Evolutionary conservation across 2,888 invertebrate genomes (phyloP), one percentile per base, ranked within the genome.

Genomic region (Pterobdella sp.): DNA sequence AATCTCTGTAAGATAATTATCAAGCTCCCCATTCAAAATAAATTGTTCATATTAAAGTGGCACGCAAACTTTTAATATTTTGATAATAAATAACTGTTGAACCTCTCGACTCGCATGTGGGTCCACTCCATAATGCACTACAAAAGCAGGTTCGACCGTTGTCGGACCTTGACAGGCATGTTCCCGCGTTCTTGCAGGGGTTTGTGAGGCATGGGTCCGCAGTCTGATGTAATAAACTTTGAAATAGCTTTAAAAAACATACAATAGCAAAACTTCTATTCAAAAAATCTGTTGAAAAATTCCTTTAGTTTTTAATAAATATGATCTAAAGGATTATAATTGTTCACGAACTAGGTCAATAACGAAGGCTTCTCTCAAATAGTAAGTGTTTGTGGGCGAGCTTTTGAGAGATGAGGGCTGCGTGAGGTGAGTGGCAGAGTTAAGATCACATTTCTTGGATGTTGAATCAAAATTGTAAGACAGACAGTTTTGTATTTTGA

Each of bases 161-260:
- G 70, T 37, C 52, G 14, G 52, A 65, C n/a, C 42, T 68, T 32
- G 72, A 66, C 35, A 81, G 73, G 75, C 82, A 82, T 29, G 78
- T 77, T 0, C 81, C 81, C 26, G 75, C 77, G 70, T 80, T 79
- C 63, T 76, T 70, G 76, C 82, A 82, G 0, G 81, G 80, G 49
- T 79, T 77, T 2, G 68, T 74, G 7, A 77, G 77, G 72, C 82
- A 82, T 10, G 79, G 80, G 4, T 81, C 81, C 18, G 70, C 70
- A 14, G n/a, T 34, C 3, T 70, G 26, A n/a, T 26, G 42, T 1
- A 32, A 1, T 18, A 26, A 70, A 35, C 26, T 67, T 7, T 18
- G 29, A 1, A 37, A 68, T 42, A 31, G 2, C n/a, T n/a, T n/a
- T n/a, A n/a, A n/a, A n/a, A n/a, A n/a, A n/a, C n/a, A n/a, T n/a